A percentile compares a stretch with the other conserved stretches of the same genome.
These are phyloP conservation scores for Micronycteris hirsuta DNA, from an alignment of 2,113 vertebrate genomes.

Conservation along the genomic window DNA sequence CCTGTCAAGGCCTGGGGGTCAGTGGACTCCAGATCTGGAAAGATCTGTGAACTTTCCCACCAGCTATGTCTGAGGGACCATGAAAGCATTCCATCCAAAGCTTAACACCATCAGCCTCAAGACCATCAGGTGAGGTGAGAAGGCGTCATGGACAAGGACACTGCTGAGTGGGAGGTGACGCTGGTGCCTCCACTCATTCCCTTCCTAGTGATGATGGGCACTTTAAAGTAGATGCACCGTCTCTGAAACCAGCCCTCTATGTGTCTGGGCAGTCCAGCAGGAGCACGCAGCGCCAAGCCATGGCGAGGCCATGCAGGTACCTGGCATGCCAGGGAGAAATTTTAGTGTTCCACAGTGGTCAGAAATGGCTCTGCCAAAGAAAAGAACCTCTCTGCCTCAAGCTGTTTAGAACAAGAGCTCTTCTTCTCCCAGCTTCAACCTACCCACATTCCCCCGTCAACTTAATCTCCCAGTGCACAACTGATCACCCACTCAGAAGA, in stretches of 20 bases:
- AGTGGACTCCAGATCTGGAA: not conserved
- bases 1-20: not conserved
- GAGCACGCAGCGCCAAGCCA: not conserved
- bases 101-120: not conserved
- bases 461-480: not conserved
- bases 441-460: not conserved
- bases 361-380: not conserved
- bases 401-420: not conserved
- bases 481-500: not conserved
- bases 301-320: not conserved
- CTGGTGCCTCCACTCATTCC: not conserved
- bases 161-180: not conserved
- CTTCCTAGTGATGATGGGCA: not conserved
- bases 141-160: not conserved
- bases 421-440: not conserved
- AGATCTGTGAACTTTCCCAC: not conserved
- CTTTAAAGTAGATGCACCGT: not conserved
- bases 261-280: not conserved
- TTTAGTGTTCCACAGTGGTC: not conserved
- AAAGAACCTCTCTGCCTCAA: not conserved
- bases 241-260: not conserved
- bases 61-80: not conserved
- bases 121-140: not conserved
- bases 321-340: not conserved
- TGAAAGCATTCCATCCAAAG: slow-evolving; percentile 25